Conservation (phyloP, 2,113 vertebrate genomes). For the Dromas ardeola region DNA sequence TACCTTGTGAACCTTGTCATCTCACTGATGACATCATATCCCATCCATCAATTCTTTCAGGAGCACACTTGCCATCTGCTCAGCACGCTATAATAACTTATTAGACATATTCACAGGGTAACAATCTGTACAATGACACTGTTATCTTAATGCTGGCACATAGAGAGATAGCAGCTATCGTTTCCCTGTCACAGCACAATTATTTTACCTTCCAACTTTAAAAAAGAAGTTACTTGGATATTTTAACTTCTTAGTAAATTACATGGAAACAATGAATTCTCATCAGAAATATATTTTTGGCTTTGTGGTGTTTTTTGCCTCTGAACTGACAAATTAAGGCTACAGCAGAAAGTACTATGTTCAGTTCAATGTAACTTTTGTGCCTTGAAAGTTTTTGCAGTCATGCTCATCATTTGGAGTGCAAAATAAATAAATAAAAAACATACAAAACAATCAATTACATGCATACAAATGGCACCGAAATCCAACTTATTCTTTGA, state of each 20-base stretch:
- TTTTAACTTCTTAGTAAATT: slow-evolving; percentile 33
- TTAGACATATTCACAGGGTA: slow-evolving; percentile 82
- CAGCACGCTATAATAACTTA: slow-evolving; percentile 84
- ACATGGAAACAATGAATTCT: background rate
- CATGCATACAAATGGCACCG: background rate
- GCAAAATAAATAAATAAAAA: background rate
- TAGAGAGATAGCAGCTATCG: slow-evolving; percentile 65
- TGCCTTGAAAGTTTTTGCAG: background rate
- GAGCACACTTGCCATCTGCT: slow-evolving; percentile 91
- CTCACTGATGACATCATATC: slow-evolving; percentile 95
- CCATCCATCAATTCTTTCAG: slow-evolving; percentile 89
- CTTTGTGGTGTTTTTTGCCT: background rate
- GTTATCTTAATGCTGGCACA: slow-evolving; percentile 81
- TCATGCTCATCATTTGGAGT: background rate
- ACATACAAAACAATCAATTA: background rate
- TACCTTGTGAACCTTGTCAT: slow-evolving; percentile 89
- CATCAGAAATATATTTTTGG: background rate
- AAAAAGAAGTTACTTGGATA: slow-evolving; percentile 21
- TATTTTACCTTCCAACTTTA: slow-evolving; percentile 43
- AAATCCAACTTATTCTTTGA: background rate
- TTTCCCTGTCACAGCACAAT: slow-evolving; percentile 54
- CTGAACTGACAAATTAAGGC: background rate
- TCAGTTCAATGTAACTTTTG: background rate
- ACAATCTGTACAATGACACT: slow-evolving; percentile 79
- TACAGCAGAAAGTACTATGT: background rate